Conservation (phyloP, 1,140 invertebrate species). For the Rhopalosiphum padi region DNA sequence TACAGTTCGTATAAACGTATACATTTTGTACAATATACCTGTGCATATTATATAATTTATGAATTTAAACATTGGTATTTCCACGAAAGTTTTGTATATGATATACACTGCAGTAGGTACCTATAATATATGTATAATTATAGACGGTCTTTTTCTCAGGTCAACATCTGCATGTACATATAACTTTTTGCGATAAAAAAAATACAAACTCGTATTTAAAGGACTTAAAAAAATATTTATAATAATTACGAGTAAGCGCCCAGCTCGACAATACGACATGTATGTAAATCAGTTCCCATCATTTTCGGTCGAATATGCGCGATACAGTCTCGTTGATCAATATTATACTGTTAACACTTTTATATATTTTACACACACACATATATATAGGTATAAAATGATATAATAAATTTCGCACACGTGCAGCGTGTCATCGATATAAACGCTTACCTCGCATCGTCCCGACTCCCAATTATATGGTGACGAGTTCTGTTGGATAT, state of each 20-base stretch:
- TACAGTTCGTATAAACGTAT: no score
- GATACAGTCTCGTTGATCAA: background rate
- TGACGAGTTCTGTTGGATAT: background rate
- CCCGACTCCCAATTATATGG: background rate
- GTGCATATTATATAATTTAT: background rate
- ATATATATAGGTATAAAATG: background rate
- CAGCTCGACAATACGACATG: background rate
- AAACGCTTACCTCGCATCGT: slow-evolving; percentile 13
- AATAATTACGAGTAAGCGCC: background rate
- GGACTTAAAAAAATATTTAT: background rate
- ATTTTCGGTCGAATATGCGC: background rate
- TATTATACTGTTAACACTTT: background rate
- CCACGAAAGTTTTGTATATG: background rate
- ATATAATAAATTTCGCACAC: background rate
- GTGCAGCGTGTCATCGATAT: background rate
- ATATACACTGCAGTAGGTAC: background rate
- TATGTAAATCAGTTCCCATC: background rate
- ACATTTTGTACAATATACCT: background rate
- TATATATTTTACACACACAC: background rate
- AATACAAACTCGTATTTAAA: background rate
- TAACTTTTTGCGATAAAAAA: background rate
- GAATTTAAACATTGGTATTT: background rate
- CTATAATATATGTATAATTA: background rate
- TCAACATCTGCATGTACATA: background rate
- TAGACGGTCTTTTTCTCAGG: background rate